Conservation (phyloP, 92 coral and sea anemone genomes). For the Phymanthus crucifer region DNA sequence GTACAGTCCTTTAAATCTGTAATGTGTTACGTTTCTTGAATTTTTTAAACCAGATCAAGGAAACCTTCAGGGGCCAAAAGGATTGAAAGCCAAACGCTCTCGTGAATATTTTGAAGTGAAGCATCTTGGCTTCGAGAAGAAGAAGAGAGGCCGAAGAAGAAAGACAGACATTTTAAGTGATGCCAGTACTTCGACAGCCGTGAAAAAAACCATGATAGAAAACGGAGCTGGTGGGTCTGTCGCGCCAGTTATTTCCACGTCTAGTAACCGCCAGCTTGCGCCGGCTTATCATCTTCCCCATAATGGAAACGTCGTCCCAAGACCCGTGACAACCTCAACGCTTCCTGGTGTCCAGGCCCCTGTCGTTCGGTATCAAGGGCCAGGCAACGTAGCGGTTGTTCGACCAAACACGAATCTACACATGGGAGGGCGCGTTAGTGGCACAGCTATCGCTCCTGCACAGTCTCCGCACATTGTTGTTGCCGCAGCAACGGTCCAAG, state of each 20-base stretch:
- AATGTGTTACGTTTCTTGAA: too few species aligned
- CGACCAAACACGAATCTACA: slow-evolving; percentile 46
- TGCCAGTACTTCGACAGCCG: slow-evolving; percentile 44
- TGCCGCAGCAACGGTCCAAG: slow-evolving; percentile 28
- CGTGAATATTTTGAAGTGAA: slow-evolving; percentile 97
- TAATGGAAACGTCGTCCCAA: slow-evolving; percentile 42
- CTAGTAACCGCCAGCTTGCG: slow-evolving; percentile 33
- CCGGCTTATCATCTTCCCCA: slow-evolving; percentile 46
- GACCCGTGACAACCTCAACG: slow-evolving; percentile 54
- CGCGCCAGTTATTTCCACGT: slow-evolving; percentile 27
- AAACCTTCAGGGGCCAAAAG: slow-evolving; percentile 96
- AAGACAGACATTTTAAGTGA: slow-evolving; percentile 73
- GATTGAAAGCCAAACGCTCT: slow-evolving; percentile 97
- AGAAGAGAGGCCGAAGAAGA: slow-evolving; percentile 88
- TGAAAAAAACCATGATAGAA: slow-evolving; percentile 46
- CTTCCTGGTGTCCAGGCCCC: slow-evolving; percentile 62
- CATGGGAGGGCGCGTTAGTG: slow-evolving; percentile 44
- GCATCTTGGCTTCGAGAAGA: slow-evolving; percentile 95
- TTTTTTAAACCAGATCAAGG: slow-evolving; percentile 99
- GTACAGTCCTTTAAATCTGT: not conserved
- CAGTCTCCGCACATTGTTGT: slow-evolving; percentile 32
- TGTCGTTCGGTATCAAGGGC: slow-evolving; percentile 56
- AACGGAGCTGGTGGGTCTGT: slow-evolving; percentile 46
- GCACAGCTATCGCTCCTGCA: slow-evolving; percentile 40
- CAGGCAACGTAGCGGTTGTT: slow-evolving; percentile 50